Percentiles rank a stretch among this genome's conserved stretches.
These are phyloP conservation scores for Formica aserva DNA, from an alignment of 2,888 invertebrate species.

Conservation along the genomic window DNA sequence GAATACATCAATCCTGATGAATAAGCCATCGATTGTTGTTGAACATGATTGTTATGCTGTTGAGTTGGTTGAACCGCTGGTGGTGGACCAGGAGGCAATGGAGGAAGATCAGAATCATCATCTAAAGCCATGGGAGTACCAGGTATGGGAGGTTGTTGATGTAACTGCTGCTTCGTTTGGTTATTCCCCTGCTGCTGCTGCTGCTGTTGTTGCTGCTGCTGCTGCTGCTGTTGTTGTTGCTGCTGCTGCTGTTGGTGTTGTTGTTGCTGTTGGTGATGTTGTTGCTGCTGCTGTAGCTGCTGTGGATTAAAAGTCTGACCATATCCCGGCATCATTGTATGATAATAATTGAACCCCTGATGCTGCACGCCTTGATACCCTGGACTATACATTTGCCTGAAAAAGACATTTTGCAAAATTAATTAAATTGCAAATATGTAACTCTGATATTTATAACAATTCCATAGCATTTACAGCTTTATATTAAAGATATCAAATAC, in stretches of 20 bases:
- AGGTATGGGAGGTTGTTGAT: slow-evolving; percentile 83
- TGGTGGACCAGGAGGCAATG: slow-evolving; percentile 88
- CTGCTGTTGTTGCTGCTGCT: slow-evolving; percentile 69
- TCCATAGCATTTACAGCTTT: background rate
- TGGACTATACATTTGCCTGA: slow-evolving; percentile 82
- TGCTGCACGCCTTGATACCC: slow-evolving; percentile 82
- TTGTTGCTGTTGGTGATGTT: slow-evolving; percentile 70
- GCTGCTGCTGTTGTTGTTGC: slow-evolving; percentile 75
- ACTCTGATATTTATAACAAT: background rate
- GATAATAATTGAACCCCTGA: slow-evolving; percentile 83
- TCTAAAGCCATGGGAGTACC: slow-evolving; percentile 87
- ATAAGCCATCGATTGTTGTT: slow-evolving; percentile 80
- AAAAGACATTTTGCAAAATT: slow-evolving; percentile 12
- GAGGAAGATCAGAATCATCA: slow-evolving; percentile 86
- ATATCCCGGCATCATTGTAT: slow-evolving; percentile 83
- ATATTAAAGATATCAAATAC: background rate
- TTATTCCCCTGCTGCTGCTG: slow-evolving; percentile 78
- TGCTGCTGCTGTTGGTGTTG: slow-evolving; percentile 73
- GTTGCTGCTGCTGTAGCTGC: slow-evolving; percentile 74
- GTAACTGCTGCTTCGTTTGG: slow-evolving; percentile 78
- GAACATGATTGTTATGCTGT: slow-evolving; percentile 75
- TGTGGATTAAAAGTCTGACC: slow-evolving; percentile 82
- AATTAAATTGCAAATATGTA: background rate
- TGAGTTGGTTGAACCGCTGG: slow-evolving; percentile 82
- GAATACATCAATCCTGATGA: slow-evolving; percentile 80